These are phyloP conservation scores for Urocynchramus pylzowi DNA, from an alignment of 2,113 vertebrate genomes.

Conservation along the genomic window DNA sequence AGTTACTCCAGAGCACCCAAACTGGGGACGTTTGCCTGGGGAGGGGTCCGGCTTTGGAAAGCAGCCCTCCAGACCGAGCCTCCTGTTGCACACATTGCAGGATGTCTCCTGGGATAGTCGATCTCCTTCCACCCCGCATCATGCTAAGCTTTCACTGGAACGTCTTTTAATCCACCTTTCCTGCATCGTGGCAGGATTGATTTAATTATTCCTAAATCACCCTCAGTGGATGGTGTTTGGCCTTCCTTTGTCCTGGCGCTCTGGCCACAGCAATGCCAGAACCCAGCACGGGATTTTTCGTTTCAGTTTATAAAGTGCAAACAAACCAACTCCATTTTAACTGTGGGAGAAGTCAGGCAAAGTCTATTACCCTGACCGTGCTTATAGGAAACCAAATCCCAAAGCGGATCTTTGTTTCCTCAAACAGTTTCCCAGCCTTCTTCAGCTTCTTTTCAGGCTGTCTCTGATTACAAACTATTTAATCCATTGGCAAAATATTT, in stretches of 20 bases:
- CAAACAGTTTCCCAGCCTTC: background rate
- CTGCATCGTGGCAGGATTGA: conserved; percentile 21
- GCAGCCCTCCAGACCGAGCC: background rate
- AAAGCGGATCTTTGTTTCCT: background rate
- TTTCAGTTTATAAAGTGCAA: background rate
- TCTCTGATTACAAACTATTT: background rate
- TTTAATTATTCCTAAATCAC: conserved; percentile 57
- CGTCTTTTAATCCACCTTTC: conserved; percentile 55
- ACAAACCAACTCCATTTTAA: background rate
- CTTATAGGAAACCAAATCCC: background rate
- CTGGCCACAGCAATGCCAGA: background rate
- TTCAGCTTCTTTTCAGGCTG: background rate
- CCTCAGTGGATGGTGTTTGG: background rate
- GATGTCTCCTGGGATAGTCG: background rate
- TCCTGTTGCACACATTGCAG: background rate
- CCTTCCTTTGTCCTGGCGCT: conserved; percentile 21
- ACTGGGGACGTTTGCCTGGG: background rate
- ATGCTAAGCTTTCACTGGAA: conserved; percentile 35
- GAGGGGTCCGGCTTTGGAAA: background rate
- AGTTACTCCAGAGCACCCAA: background rate
- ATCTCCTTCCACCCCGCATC: background rate
- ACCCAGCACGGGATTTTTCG: background rate
- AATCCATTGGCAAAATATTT: background rate
- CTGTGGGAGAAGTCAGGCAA: background rate
- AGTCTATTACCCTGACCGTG: background rate